These are phyloP conservation scores for Apotomis capreana DNA, from an alignment of 2,888 invertebrate genomes.

Conservation along the genomic window DNA sequence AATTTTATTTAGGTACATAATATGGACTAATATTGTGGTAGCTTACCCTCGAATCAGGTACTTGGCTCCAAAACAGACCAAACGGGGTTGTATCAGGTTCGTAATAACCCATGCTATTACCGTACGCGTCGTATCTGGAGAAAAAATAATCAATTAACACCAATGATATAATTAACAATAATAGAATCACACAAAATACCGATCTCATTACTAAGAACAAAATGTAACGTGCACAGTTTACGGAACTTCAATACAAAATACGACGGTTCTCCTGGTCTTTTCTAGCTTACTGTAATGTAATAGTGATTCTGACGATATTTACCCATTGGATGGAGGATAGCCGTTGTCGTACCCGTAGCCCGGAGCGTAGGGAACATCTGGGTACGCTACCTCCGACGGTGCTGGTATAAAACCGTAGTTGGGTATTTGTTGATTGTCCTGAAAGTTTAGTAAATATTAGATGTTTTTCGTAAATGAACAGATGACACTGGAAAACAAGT, in stretches of 20 bases:
- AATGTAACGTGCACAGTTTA: not conserved
- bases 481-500: too few relatives aligned
- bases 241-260: too few relatives aligned
- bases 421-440: constrained; percentile 65
- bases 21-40: not conserved
- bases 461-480: too few relatives aligned
- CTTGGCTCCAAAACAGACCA: constrained; percentile 73
- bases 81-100: constrained; percentile 71
- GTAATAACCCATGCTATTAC: constrained; percentile 58
- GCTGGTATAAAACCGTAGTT: constrained; percentile 61
- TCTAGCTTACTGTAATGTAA: not conserved
- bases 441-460: constrained; percentile 44
- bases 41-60: constrained; percentile 72
- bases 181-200: not conserved
- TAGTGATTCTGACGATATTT: constrained; percentile 40
- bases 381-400: constrained; percentile 67
- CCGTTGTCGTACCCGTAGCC: constrained; percentile 67
- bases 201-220: constrained; percentile 10
- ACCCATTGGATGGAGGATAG: constrained; percentile 63
- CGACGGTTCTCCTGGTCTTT: too few relatives aligned
- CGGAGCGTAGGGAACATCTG: constrained; percentile 75
- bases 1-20: too few relatives aligned
- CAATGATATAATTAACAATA: constrained; percentile 9
- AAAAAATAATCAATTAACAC: constrained; percentile 27
- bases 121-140: constrained; percentile 73